Evolutionary conservation across 1,140 invertebrate genomes (phyloP), one percentile per base, ranked within the genome.

Genomic region (Venturia canescens): DNA sequence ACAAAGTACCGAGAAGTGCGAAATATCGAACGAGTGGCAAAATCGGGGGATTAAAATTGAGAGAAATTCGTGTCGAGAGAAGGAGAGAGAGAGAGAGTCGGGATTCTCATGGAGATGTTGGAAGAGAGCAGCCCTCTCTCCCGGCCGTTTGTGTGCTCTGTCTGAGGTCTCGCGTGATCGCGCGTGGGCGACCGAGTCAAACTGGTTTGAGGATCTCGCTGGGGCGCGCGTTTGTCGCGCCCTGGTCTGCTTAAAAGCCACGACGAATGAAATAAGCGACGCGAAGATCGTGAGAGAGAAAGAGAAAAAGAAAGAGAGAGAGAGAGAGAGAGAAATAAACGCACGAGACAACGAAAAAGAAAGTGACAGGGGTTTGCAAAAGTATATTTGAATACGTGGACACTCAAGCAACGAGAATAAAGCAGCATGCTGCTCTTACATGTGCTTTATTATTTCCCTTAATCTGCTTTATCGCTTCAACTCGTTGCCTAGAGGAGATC

Each of bases 121-220:
- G 23, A 15, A 69, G 66, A 34, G 29, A 69, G 16, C 26, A 69
- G 66, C 2, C 66, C 63, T 69, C 57, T 78, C 69, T 75, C 13
- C 57, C 57, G 23, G 27, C 67, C 21, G 48, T 18, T 79, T 53
- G 71, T 53, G 78, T 34, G 71, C 67, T 82, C 79, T 83, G 48
- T 57, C 53, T 53, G 34, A 27, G 18, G 57, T 50, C 60, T 69
- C 57, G 69, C 71, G 70, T 53, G 78, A 80, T 71, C 63, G 60
- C 69, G 82, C 80, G 82, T 83, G 79, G 82, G 82, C 79, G 82
- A 83, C 79, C 50, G 79, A 83, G 82, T 80, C 82, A 83, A 83
- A 83, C 82, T 81, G 82, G 82, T 83, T 83, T 83, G 66, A 83
- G 71, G 80, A 76, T 69, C 66, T 34, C 27, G 66, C 16, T 69